A percentile compares a stretch with the other conserved stretches of the same genome.
Evolutionary conservation across 2,888 invertebrate species (phyloP).

Genomic region (Lasius fuliginosus): DNA sequence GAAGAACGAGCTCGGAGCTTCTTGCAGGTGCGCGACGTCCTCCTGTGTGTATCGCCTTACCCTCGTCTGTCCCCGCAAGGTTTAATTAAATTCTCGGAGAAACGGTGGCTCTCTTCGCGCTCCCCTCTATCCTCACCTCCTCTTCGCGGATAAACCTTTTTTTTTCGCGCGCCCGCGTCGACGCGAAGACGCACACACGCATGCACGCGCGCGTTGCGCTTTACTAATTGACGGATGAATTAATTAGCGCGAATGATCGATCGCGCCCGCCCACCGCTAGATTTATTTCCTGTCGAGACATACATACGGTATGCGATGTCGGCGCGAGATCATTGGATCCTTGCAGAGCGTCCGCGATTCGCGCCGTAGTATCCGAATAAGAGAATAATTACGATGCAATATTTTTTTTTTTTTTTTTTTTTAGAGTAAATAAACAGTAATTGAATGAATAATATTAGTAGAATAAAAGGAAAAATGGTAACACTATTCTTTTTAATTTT

Average conservation of each 20-base stretch:
- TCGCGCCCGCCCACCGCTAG: slow-evolving; percentile 66
- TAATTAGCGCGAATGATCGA: slow-evolving; percentile 84
- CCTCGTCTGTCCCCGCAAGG: slow-evolving; percentile 67
- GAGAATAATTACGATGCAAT: background rate
- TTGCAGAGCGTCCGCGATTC: background rate
- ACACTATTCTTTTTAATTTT: background rate
- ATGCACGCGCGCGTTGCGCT: slow-evolving; percentile 57
- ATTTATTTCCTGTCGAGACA: slow-evolving; percentile 68
- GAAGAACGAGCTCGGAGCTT: slow-evolving; percentile 76
- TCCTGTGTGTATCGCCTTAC: slow-evolving; percentile 76
- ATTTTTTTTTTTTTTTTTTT: background rate
- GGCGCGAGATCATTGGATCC: slow-evolving; percentile 6
- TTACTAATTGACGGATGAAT: slow-evolving; percentile 85
- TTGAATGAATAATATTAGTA: background rate
- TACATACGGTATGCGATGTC: slow-evolving; percentile 27
- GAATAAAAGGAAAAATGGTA: background rate
- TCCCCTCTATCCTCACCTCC: slow-evolving; percentile 19
- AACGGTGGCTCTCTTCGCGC: slow-evolving; percentile 68
- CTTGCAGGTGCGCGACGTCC: slow-evolving; percentile 75
- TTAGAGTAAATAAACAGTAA: background rate
- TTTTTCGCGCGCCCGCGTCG: slow-evolving; percentile 32
- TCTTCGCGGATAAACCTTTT: background rate
- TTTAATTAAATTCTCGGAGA: slow-evolving; percentile 85
- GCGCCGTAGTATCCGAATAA: background rate
- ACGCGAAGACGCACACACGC: slow-evolving; percentile 45